These are phyloP conservation scores for Sympetrum striolatum DNA, from an alignment of 2,888 invertebrate genomes.

Conservation along the genomic window DNA sequence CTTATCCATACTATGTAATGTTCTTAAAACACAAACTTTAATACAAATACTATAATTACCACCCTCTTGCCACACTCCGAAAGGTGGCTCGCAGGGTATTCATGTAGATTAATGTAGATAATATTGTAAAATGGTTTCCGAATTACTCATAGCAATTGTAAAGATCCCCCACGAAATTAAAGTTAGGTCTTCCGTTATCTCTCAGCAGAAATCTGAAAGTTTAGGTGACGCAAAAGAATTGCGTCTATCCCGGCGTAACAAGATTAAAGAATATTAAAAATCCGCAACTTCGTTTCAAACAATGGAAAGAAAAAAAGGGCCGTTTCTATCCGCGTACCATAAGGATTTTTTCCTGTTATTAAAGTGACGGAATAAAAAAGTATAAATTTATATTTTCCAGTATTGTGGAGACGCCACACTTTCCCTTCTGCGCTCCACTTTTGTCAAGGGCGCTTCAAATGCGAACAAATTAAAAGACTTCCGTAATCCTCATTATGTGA, in stretches of 20 bases:
- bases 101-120: too few relatives aligned
- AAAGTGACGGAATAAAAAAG: neutral
- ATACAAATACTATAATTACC: too few relatives aligned
- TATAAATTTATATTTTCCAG: neutral
- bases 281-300: neutral
- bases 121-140: too few relatives aligned
- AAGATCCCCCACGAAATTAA: too few relatives aligned
- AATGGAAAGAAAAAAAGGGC: neutral
- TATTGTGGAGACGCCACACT: neutral
- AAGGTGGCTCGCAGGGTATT: too few relatives aligned
- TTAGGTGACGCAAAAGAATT: neutral
- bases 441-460: neutral
- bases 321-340: neutral
- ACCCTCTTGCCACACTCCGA: too few relatives aligned
- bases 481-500: neutral
- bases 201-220: neutral
- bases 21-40: too few relatives aligned
- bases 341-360: neutral
- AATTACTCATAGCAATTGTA: too few relatives aligned
- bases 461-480: neutral
- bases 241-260: neutral
- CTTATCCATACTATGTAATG: too few relatives aligned
- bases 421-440: neutral
- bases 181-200: too few relatives aligned
- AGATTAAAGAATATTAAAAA: neutral